Evolutionary conservation across 2,888 invertebrate species (phyloP).

Genomic region (Eumacrocentrus americanus): DNA sequence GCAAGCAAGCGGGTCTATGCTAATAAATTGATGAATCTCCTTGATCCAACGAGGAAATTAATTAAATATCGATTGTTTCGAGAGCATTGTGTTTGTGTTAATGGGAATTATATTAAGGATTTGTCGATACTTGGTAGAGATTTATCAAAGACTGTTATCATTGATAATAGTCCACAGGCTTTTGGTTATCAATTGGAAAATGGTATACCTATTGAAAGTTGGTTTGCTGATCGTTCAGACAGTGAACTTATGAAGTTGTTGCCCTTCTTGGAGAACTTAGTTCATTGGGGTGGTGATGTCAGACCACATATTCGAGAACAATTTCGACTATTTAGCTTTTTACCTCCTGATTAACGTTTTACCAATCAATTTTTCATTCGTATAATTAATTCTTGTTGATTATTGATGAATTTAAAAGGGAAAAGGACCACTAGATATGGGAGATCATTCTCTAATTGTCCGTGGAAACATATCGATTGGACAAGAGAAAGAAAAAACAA

Average conservation of each 20-base stretch:
- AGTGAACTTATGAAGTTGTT: slow-evolving; percentile 88
- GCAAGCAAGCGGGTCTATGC: slow-evolving; percentile 96
- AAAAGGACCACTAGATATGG: background rate
- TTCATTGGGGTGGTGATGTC: slow-evolving; percentile 86
- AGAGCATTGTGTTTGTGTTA: slow-evolving; percentile 93
- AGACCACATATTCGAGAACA: slow-evolving; percentile 89
- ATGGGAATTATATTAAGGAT: slow-evolving; percentile 97
- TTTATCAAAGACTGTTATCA: slow-evolving; percentile 84
- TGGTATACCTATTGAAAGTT: slow-evolving; percentile 96
- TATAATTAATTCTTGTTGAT: background rate
- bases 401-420: background rate
- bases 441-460: background rate
- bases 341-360: slow-evolving; percentile 78
- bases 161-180: slow-evolving; percentile 91
- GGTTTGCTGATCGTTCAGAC: slow-evolving; percentile 92
- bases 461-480: background rate
- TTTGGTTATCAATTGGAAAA: slow-evolving; percentile 94
- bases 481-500: background rate
- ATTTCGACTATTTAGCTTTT: slow-evolving; percentile 86
- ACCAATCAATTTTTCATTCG: background rate
- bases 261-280: slow-evolving; percentile 88
- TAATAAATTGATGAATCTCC: slow-evolving; percentile 86
- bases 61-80: slow-evolving; percentile 93
- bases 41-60: slow-evolving; percentile 87
- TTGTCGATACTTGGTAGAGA: slow-evolving; percentile 91